Evolutionary conservation across 2,113 vertebrate genomes (phyloP), one percentile per base, ranked within the genome.

Genomic region (Telmatochromis brachygnathus): DNA sequence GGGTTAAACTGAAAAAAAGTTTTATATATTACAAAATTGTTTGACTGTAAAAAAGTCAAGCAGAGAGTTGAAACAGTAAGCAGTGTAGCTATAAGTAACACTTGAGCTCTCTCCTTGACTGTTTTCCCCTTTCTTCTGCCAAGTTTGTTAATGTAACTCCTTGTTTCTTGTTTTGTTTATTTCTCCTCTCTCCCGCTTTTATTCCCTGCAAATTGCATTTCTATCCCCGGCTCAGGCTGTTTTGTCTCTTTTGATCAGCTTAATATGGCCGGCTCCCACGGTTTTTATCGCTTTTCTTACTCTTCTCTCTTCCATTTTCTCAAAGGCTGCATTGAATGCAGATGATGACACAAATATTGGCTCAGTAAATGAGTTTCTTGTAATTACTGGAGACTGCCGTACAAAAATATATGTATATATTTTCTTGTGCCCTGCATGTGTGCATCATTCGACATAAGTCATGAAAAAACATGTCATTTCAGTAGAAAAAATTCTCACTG

Each of bases 221-320:
- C 62, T 26, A 11, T 23, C 39, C 28, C n/a, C 33, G 1, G 55
- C 87, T 87, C 60, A n/a, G 26, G 56, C 77, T 75, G 80, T 39
- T 91, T 90, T 87, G 88, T 93, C 89, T 91, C 87, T 89, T 93
- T 92, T 93, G 89, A 93, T 94, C 86, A 92, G 60, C 84, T 35
- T 86, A 83, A 90, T 85, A 62, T 55, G 60, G 68, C 37, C 13
- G 7, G 39, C 81, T 88, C 47, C 28, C 42, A 81, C 51, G 51
- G n/a, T 68, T 90, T 88, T 88, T 35, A 35, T 81, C 8, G 2
- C 60, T 30, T 6, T 26, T 30, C 30, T 56, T 14, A 11, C 13
- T 54, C 42, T 13, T 23, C 54, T 83, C 47, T 62, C 26, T 53
- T 55, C 19, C 9, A 10, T 82, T 90, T 83, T 56, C 54, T 79